Evolutionary conservation across 2,113 vertebrate species (phyloP).

Genomic region (Danionella cerebrum): DNA sequence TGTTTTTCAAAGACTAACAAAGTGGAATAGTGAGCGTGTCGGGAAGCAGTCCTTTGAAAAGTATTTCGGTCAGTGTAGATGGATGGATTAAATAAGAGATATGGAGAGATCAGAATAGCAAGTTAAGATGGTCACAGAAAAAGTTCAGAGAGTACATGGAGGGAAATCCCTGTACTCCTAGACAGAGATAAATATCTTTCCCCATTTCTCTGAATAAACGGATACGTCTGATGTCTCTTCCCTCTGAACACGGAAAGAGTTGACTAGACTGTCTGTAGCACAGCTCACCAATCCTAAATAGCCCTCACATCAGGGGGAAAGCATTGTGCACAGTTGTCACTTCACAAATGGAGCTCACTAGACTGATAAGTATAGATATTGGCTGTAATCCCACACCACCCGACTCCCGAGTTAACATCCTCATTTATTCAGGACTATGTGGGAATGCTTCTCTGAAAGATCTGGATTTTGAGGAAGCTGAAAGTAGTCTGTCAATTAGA

Average conservation of each 20-base stretch:
- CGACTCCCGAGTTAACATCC: conserved; percentile 31
- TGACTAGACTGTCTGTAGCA: background rate
- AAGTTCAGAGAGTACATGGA: no score
- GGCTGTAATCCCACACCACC: conserved; percentile 35
- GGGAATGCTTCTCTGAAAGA: conserved; percentile 24
- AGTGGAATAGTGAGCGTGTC: background rate
- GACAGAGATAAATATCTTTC: background rate
- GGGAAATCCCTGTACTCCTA: background rate
- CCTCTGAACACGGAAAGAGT: background rate
- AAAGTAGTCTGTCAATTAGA: conserved; percentile 38
- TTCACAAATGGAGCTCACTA: conserved; percentile 18
- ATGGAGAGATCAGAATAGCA: conserved; percentile 37
- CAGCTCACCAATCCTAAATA: conserved; percentile 40
- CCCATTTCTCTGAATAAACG: background rate
- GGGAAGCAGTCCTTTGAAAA: no score
- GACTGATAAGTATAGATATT: conserved; percentile 24
- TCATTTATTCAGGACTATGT: conserved; percentile 9
- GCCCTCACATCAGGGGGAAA: conserved; percentile 37
- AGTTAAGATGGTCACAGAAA: conserved; percentile 29
- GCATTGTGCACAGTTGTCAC: conserved; percentile 28
- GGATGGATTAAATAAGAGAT: conserved; percentile 25
- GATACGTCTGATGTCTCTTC: background rate
- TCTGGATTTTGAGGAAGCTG: conserved; percentile 25
- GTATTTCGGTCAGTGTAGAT: conserved; percentile 48
- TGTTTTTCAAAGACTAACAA: background rate